Conservation (phyloP, 2,888 invertebrate species). For the Microchrysa polita region DNA sequence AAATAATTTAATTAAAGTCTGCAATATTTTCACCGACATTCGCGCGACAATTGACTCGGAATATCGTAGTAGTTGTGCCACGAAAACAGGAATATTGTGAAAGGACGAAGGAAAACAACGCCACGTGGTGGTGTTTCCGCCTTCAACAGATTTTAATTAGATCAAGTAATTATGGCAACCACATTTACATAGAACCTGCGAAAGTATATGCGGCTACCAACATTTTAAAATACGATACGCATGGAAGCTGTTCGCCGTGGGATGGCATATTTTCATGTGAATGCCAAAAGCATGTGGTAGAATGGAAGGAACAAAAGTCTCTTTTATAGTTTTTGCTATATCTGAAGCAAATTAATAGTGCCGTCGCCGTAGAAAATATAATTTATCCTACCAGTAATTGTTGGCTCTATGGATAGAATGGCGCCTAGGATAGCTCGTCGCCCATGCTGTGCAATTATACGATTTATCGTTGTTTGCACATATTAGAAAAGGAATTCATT, state of each 20-base stretch:
- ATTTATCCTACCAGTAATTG: neutral
- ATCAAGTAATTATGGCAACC: constrained; percentile 28
- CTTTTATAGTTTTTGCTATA: constrained; percentile 22
- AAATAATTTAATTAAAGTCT: constrained; percentile 35
- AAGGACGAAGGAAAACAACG: neutral
- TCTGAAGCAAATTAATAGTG: constrained; percentile 47
- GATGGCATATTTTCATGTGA: too few relatives aligned
- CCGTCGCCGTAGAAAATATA: neutral
- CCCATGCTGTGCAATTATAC: neutral
- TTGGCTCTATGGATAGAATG: too few relatives aligned
- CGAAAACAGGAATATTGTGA: too few relatives aligned
- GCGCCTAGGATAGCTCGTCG: neutral
- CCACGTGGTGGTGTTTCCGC: neutral
- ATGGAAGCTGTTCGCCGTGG: too few relatives aligned
- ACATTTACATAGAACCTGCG: constrained; percentile 19
- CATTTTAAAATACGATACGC: neutral
- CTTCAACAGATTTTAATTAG: constrained; percentile 31
- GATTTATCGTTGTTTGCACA: neutral
- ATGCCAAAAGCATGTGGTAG: too few relatives aligned
- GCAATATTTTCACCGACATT: constrained; percentile 19
- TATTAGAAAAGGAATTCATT: neutral
- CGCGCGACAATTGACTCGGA: constrained; percentile 14
- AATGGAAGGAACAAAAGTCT: neutral
- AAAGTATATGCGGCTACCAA: neutral
- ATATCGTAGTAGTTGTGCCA: too few relatives aligned